Evolutionary conservation across 2,797 vertebrate species (phyloP), one percentile per base, ranked within the genome.

Genomic region (Staurois parvus): DNA sequence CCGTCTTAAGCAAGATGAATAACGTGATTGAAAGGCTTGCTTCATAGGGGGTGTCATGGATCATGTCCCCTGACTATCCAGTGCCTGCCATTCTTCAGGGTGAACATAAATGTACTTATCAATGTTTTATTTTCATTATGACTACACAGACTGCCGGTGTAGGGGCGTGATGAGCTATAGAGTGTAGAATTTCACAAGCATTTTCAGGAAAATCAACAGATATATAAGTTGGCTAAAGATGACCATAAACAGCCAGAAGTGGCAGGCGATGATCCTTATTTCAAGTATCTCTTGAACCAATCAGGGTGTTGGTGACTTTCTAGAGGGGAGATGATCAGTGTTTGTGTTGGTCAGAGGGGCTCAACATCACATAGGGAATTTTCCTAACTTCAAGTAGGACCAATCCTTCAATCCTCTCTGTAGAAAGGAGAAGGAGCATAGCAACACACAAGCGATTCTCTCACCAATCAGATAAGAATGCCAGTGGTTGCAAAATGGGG

Each of bases 1-100:
- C 88, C 89, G 56, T 87, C 64, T 77, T 76, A 76, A 84, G 45
- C 82, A 29, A 74, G 40, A 80, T 85, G 84, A 85, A 85, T 85
- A 80, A 85, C 69, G 42, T 85, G 84, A 76, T 69, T 76, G 72
- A 85, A 79, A 74, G 79, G 42, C 42, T 75, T 3, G 56, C 72
- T 70, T 72, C 64, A 68, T 24, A 52, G 70, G 34, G 42, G 48
- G 78, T 80, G 77, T 68, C 70, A 80, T 42, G 73, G 84, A 81
- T 85, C 84, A 81, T 28, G 70, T 85, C 84, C 72, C 72, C 48
- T 70, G 64, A 70, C 42, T 80, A 64, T 76, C 26, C 30, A 4
- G 30, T 29, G 26, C 28, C 84, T 70, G 45, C 48, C 67, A 52
- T 73, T 72, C 48, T 81, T 64, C 79, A 64, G 68, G 69, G 69